phyloP scores from a whole-genome alignment of 2,113 vertebrate species.

The Anguilla rostrata region DNA sequence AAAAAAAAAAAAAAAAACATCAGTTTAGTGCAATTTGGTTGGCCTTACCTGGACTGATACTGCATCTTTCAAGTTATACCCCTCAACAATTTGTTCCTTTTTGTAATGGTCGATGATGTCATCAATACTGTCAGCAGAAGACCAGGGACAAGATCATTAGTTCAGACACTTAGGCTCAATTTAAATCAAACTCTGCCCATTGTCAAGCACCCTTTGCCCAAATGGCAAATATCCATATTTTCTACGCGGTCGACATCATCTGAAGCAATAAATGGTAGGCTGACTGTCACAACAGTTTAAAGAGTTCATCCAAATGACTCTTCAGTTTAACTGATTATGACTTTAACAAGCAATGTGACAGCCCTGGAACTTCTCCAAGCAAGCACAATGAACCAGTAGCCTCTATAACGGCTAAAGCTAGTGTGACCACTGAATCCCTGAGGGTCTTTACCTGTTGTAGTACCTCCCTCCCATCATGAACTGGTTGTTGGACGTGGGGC shows the following conservation, averaged over 20 bases:
- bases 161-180: not conserved
- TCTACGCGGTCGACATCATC: no score
- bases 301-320: not conserved
- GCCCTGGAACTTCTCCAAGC: not conserved
- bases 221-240: not conserved
- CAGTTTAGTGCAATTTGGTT: not conserved
- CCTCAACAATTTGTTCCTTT: conserved; percentile 98
- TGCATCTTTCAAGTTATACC: conserved; percentile 93
- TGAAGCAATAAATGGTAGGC: no score
- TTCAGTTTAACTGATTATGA: not conserved
- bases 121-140: conserved; percentile 80
- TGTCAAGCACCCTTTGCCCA: not conserved
- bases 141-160: conserved; percentile 28
- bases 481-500: conserved; percentile 94
- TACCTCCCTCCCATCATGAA: conserved; percentile 99
- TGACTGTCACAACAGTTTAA: not conserved
- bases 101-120: conserved; percentile 98
- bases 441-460: conserved; percentile 86
- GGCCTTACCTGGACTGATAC: conserved; percentile 88
- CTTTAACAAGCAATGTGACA: not conserved
- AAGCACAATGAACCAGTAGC: not conserved
- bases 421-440: not conserved
- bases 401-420: not conserved
- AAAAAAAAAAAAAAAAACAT: not conserved
- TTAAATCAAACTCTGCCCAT: not conserved